Base-by-base conservation (phyloP, 2,113 vertebrate genomes). In the Triplophysa rosa region DNA sequence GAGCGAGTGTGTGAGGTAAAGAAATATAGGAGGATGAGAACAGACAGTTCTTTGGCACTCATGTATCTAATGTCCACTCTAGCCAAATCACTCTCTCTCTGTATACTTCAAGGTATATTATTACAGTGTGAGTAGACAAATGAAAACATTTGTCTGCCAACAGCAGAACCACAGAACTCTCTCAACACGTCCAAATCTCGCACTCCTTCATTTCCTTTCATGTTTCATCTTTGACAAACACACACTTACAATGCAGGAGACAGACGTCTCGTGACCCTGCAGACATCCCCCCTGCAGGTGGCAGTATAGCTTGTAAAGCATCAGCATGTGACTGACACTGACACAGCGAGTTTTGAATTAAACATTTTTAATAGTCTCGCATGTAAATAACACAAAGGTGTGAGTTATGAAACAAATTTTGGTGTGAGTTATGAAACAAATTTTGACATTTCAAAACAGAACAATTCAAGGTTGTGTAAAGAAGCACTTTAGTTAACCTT, bases 91-190 rank as follows among this genome's bases (percentile, higher is more conserved):
- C 78, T 69, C 40, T 61, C 77, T 84, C 70, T 59, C 49, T 64
- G 21, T 81, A 67, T 81, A 56, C 11, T 40, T 79, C 42, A 58
- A 58, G 71, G 68, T 82, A 67, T 80, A 58, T 66, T 83, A 82
- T 86, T 88, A 86, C 81, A 89, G 86, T 83, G 87, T 73, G 83
- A 21, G 83, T 74, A 89, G 86, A 86, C 87, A 89, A 89, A 89
- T 89, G 80, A 86, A 89, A 90, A 89, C 77, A 81, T 85, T 91
- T 87, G 87, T 89, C 86, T 81, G 84, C 89, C 84, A 81, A 83
- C 86, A 86, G 88, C 89, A 89, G 89, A 86, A 85, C 87, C 89
- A 84, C 86, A 89, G 85, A 87, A 84, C 62, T 76, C 86, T 86
- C 87, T 81, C 80, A 77, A 67, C 40, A 84, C 81, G 85, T 87